A percentile compares a stretch with the other conserved stretches of the same genome.
These are phyloP conservation scores for Prunella himalayana DNA, from an alignment of 2,113 vertebrate genomes.

Conservation along the genomic window DNA sequence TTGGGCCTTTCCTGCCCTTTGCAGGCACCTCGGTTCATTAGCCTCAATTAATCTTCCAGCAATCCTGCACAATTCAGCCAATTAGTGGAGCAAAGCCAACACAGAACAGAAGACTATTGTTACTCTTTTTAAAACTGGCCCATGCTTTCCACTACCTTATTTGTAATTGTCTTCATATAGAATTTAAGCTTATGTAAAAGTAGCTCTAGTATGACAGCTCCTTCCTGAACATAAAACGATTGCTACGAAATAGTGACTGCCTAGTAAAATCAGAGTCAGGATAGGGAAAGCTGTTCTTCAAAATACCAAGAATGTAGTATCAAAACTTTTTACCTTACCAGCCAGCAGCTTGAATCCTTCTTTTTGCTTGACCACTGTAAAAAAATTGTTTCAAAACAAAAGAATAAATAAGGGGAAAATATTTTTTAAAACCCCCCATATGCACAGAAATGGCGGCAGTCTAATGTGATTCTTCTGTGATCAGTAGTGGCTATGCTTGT, in stretches of 20 bases:
- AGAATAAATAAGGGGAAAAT: neutral
- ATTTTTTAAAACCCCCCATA: neutral
- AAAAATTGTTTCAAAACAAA: neutral
- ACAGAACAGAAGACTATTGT: constrained; percentile 48
- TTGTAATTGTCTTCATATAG: neutral
- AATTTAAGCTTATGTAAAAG: neutral
- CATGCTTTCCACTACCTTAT: neutral
- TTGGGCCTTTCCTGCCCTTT: constrained; percentile 58
- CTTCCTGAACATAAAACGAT: neutral
- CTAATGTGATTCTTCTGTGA: neutral
- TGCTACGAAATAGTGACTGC: neutral
- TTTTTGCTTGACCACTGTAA: neutral
- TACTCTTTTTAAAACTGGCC: neutral
- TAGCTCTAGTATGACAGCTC: neutral
- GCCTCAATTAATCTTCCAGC: constrained; percentile 65
- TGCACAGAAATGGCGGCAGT: neutral
- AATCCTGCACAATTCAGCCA: constrained; percentile 64
- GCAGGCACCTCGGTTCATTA: constrained; percentile 64
- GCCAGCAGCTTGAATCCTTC: neutral
- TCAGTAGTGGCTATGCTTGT: neutral
- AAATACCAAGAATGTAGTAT: neutral
- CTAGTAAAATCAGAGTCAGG: neutral
- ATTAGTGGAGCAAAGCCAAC: constrained; percentile 65
- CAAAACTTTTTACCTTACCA: neutral
- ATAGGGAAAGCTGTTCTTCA: neutral